phyloP scores from a whole-genome alignment of 2,888 invertebrate species.

The Apamea sordens region DNA sequence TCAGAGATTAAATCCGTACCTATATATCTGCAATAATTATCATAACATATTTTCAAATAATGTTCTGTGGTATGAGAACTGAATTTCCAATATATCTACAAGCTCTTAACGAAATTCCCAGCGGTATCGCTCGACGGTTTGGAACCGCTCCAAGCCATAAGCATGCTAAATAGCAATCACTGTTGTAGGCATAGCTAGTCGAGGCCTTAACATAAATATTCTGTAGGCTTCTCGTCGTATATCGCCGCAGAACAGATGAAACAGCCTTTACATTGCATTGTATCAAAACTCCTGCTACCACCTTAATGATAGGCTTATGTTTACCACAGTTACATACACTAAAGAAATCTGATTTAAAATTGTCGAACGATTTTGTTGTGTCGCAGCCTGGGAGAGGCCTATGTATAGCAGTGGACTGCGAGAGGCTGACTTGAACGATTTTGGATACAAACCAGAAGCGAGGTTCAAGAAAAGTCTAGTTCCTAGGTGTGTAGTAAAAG shows the following conservation, averaged over 20 bases:
- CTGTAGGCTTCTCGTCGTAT: background rate
- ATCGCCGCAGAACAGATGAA: background rate
- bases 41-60: background rate
- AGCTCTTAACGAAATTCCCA: slow-evolving; percentile 21
- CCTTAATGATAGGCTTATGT: too few relatives aligned
- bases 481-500: too few relatives aligned
- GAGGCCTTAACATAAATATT: background rate
- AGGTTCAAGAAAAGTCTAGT: background rate
- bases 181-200: slow-evolving; percentile 1
- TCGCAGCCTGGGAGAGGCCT: too few relatives aligned
- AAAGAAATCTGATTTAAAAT: background rate
- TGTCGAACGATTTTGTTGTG: too few relatives aligned
- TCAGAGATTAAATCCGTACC: background rate
- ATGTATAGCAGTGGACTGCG: too few relatives aligned
- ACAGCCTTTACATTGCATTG: background rate
- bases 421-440: too few relatives aligned
- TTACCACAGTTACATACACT: background rate
- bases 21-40: background rate
- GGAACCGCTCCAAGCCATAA: slow-evolving; percentile 22
- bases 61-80: background rate
- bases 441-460: too few relatives aligned
- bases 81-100: slow-evolving; percentile 15
- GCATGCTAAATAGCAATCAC: slow-evolving; percentile 28
- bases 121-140: slow-evolving; percentile 8
- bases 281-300: background rate